Evolutionary conservation across 2,888 invertebrate genomes (phyloP), one percentile per base, ranked within the genome.

Genomic region (Polyommatus iphigenia): DNA sequence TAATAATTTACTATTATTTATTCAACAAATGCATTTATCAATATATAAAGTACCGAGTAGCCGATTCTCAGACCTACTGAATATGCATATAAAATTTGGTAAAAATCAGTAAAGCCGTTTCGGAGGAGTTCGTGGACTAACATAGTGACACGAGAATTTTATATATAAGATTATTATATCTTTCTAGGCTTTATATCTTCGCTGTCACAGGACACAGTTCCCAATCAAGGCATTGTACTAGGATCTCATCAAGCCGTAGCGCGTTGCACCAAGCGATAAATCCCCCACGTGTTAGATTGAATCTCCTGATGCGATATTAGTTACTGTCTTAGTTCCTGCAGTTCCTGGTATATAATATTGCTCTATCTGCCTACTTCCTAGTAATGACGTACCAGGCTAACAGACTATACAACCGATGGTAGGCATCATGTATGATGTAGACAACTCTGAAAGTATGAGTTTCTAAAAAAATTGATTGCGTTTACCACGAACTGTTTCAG

Each of bases 221-320:
- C 67, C 6, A 67, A 67, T 32, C 67, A 32, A 67, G 18, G 46
- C 29, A 67, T 32, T 32, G 67, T 18, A 15, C 15, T 13, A 62
- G 67, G 15, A 67, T 67, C 67, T 67, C 67, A 32, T 67, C 18
- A 6, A 67, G 29, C 6, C 29, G 67, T 67, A 67, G 24, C 10
- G 29, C 67, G 29, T 67, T 67, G 67, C 67, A 67, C 29, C 29
- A 29, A 71, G 77, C 77, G 67, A 78, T 77, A 79, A 79, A 54
- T 79, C 76, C 75, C 54, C 29, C 67, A 67, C 67, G 67, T 67
- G 67, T 67, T 72, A 77, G 79, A 79, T 79, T 41, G 50, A 76
- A 77, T 79, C 79, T 79, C 32, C 67, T 32, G 67, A 67, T 67
- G 67, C 67, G 29, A 67, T 67, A 32, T 67, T 67, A 67, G 29